Percentiles rank a stretch among this genome's conserved stretches.
Evolutionary conservation across 2,888 invertebrate species (phyloP).

Genomic region (Drosophila leonis): DNA sequence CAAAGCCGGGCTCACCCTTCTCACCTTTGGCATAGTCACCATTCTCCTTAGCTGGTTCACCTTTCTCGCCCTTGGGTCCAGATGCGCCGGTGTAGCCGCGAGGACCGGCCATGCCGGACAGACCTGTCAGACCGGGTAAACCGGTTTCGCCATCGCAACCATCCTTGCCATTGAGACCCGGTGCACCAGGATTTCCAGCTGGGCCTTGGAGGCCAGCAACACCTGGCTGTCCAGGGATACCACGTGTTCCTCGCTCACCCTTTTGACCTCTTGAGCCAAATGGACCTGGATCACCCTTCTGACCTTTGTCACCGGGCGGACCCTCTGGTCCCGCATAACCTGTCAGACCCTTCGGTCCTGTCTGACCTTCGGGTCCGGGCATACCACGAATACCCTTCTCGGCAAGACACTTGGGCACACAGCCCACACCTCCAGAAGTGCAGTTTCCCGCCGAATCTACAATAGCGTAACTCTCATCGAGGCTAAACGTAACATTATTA

Average conservation of each 20-base stretch:
- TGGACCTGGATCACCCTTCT: constrained; percentile 94
- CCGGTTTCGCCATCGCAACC: constrained; percentile 99
- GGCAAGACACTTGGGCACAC: constrained; percentile 94
- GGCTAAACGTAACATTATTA: constrained; percentile 62
- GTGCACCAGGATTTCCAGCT: constrained; percentile 87
- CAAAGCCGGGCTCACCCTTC: constrained; percentile 91
- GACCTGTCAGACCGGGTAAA: constrained; percentile 89
- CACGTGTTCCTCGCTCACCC: constrained; percentile 94
- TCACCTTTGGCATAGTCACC: constrained; percentile 90
- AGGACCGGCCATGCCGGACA: constrained; percentile 90
- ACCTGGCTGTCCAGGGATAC: constrained; percentile 94
- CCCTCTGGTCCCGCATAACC: constrained; percentile 95
- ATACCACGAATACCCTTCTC: constrained; percentile 94
- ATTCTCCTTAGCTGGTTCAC: constrained; percentile 89
- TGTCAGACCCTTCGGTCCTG: constrained; percentile 91
- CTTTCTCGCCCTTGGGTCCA: constrained; percentile 89
- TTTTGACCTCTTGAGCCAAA: constrained; percentile 93
- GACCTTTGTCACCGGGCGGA: constrained; percentile 94
- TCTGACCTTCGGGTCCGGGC: constrained; percentile 90
- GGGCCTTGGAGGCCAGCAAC: constrained; percentile 86
- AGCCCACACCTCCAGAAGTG: constrained; percentile 88
- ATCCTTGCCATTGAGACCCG: constrained; percentile 95
- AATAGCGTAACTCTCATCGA: constrained; percentile 84
- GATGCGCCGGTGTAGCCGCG: constrained; percentile 88
- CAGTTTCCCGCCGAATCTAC: constrained; percentile 87